Evolutionary conservation across 1,140 invertebrate species (phyloP).

Genomic region (Heterodera carotae): DNA sequence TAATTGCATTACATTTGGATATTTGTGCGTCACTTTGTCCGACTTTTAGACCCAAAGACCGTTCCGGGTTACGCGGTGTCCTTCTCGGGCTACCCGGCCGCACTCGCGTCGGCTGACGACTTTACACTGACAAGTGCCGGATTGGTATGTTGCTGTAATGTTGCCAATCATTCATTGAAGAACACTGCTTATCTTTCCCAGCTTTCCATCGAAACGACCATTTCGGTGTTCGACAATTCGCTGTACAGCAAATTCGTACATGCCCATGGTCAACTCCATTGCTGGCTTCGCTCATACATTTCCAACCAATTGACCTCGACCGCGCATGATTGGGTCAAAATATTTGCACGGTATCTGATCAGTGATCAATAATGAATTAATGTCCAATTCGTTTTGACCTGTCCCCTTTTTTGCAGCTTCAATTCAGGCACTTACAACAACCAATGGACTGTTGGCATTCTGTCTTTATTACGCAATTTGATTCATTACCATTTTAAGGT

Average conservation of each 20-base stretch:
- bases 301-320: slow-evolving; percentile 79
- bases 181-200: neutral
- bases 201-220: slow-evolving; percentile 75
- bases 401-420: slow-evolving; percentile 64
- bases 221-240: slow-evolving; percentile 73
- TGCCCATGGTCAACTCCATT: slow-evolving; percentile 69
- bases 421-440: slow-evolving; percentile 83
- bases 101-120: slow-evolving; percentile 83
- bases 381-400: slow-evolving; percentile 74
- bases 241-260: slow-evolving; percentile 70
- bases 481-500: slow-evolving; percentile 19
- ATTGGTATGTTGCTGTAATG: slow-evolving; percentile 67
- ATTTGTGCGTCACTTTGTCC: too few species aligned
- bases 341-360: slow-evolving; percentile 34
- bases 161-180: neutral
- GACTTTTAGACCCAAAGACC: slow-evolving; percentile 31
- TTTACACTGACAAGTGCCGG: slow-evolving; percentile 77
- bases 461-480: neutral
- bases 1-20: neutral
- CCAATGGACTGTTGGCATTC: slow-evolving; percentile 77
- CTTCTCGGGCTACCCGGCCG: slow-evolving; percentile 86
- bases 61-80: slow-evolving; percentile 72
- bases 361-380: too few species aligned
- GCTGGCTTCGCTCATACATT: slow-evolving; percentile 79
- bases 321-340: slow-evolving; percentile 65